Conservation (phyloP, 30 jellyfish, hydroid and myxozoan genomes). For the Phacellophora camtschatica region DNA sequence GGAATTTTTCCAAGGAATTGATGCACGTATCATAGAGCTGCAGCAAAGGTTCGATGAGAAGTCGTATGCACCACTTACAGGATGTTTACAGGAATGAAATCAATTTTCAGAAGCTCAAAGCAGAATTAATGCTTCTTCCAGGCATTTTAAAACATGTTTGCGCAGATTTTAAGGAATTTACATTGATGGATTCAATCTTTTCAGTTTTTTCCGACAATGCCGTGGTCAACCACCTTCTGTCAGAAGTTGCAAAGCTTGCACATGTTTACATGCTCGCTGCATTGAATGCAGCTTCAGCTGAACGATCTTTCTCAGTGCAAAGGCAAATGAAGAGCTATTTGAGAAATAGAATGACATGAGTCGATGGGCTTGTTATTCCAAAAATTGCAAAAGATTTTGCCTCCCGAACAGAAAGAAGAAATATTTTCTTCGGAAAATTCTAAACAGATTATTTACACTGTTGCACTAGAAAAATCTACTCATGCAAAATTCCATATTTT, state of each 20-base stretch:
- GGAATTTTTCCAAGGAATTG: too few relatives aligned
- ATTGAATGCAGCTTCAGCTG: conserved; percentile 24
- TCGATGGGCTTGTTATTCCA: background rate
- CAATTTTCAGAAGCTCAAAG: background rate
- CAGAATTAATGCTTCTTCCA: conserved; percentile 20
- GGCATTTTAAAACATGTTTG: background rate
- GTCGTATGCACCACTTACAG: too few relatives aligned
- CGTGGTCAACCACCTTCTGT: background rate
- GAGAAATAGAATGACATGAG: conserved; percentile 18
- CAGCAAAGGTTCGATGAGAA: too few relatives aligned
- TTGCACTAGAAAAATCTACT: too few relatives aligned
- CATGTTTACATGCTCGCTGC: conserved; percentile 32
- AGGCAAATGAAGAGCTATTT: background rate
- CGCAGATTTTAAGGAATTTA: conserved; percentile 20
- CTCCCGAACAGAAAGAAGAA: background rate
- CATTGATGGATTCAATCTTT: conserved; percentile 25
- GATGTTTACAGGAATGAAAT: conserved; percentile 3
- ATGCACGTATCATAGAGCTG: too few relatives aligned
- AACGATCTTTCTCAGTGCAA: conserved; percentile 26
- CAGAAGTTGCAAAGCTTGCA: conserved; percentile 18
- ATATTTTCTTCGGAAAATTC: background rate
- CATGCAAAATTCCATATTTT: too few relatives aligned
- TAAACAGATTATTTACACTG: background rate
- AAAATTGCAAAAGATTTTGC: conserved; percentile 22
- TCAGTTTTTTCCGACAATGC: background rate